phyloP scores from a whole-genome alignment of 1,140 invertebrate species.

The Papilio xuthus region DNA sequence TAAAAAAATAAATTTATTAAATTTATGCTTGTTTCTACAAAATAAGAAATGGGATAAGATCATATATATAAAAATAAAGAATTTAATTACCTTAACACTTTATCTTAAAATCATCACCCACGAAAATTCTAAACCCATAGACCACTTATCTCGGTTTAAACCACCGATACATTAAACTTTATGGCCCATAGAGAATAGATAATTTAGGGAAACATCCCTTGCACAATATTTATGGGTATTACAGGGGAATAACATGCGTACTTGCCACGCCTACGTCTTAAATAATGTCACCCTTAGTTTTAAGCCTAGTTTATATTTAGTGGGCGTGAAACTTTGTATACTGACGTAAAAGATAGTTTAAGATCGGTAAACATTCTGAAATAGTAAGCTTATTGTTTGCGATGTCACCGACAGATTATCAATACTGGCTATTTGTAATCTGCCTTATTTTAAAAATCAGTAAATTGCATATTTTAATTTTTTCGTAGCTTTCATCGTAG shows the following conservation, averaged over 20 bases:
- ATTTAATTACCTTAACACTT: not conserved
- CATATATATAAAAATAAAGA: not conserved
- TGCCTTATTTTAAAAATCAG: too few species aligned
- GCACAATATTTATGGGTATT: conserved; percentile 50
- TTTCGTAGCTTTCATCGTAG: too few species aligned
- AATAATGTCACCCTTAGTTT: conserved; percentile 52
- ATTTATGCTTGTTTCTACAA: too few species aligned
- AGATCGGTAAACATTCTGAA: not conserved
- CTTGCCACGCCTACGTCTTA: conserved; percentile 47
- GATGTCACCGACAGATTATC: too few species aligned
- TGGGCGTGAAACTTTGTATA: conserved; percentile 27
- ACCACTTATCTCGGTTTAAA: conserved; percentile 51
- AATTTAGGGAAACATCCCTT: conserved; percentile 52
- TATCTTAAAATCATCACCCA: conserved; percentile 8
- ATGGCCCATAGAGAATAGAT: conserved; percentile 60
- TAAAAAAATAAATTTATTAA: too few species aligned
- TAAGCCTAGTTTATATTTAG: conserved; percentile 43
- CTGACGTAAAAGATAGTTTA: conserved; percentile 3
- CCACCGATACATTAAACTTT: conserved; percentile 59
- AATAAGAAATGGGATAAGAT: too few species aligned
- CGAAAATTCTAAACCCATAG: conserved; percentile 38
- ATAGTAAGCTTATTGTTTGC: not conserved
- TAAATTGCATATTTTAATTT: too few species aligned
- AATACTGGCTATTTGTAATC: too few species aligned
- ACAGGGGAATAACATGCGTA: conserved; percentile 40